Base-by-base conservation (phyloP, 2,888 invertebrate genomes). In the Dorcus parallelipipedus region DNA sequence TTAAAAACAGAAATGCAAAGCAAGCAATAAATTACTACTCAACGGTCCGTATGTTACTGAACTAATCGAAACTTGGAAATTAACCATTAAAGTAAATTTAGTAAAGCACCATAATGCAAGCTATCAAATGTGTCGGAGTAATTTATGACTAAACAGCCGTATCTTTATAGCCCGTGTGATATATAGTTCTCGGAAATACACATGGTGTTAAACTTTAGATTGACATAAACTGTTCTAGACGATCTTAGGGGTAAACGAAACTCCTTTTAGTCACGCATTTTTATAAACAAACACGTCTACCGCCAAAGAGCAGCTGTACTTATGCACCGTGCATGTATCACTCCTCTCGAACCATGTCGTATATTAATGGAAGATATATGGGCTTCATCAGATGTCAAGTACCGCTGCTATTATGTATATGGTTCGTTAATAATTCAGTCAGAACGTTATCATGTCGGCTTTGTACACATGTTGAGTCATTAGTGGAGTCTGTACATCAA, bases 61-160 rank as follows among this genome's bases (percentile, higher is more conserved):
- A 33, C 26, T 33, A 33, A 33, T 33, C 26, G 26, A 33, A 33
- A 33, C 26, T 33, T 33, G 26, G 26, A 33, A 33, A 33, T 33
- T 33, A 68, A 64, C 73, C 70, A 71, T 72, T 73, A 69, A 71
- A 70, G 69, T 70, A 72, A 73, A 73, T 73, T 73, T 73, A 73
- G 72, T 71, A 73, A 73, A 73, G 73, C 74, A 73, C 73, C 73
- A 73, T 65, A 64, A 65, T 58, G 68, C 67, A 61, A 69, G 70
- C 71, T 71, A 72, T 73, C 71, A 72, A 73, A 72, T 70, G 72
- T 70, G 71, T 66, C 70, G 68, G 65, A 63, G 70, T 74, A 73
- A 76, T 76, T 76, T 76, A 76, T 73, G 72, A 71, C 71, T 66
- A 71, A 70, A 73, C 72, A 73, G 72, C 74, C 73, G 74, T 74